Base-by-base conservation (phyloP, 2,888 invertebrate species). In the Tipula vernalis region DNA sequence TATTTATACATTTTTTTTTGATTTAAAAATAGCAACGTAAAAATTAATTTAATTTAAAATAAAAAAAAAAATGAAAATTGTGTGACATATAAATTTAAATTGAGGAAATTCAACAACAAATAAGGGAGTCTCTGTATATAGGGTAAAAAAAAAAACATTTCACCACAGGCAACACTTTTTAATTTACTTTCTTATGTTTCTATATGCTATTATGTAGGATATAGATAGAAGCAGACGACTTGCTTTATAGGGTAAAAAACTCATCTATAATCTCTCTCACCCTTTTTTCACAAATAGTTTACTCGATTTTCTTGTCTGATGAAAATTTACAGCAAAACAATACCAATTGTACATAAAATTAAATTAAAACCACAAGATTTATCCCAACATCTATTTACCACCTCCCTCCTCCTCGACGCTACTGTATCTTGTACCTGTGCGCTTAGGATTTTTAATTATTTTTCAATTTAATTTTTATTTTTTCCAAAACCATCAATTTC, bases 121-220 rank as follows among this genome's bases (percentile, higher is more conserved):
- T 71, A 28, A 71, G 71, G 71, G 71, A 71, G 51, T 51, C 51
- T 28, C 28, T 28, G 28, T n/a, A 15, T 39, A 39, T 6, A 5
- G 39, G 39, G 51, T 15, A 57, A 15, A 28, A 28, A 57, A 18
- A 57, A 57, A 57, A 57, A 15, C 5, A 57, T 71, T 71, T 71
- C 71, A 71, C 71, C 71, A 71, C 71, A 71, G 71, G 71, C 71
- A 71, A 71, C 71, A 71, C 71, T 71, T 71, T 71, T 71, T 71
- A 71, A 71, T 71, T 71, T 71, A 71, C 28, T 71, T 28, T 71
- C 71, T 71, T 71, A 71, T 10, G 28, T 12, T 28, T 71, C 5
- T 39, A 18, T 71, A 5, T 71, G n/a, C 51, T 2, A 47, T 47
- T 44, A 44, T 10, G 10, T 5, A 39, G 39, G 39, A 39, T 44